Base-by-base conservation (phyloP, 2,113 vertebrate genomes). In the Strix aluco region DNA sequence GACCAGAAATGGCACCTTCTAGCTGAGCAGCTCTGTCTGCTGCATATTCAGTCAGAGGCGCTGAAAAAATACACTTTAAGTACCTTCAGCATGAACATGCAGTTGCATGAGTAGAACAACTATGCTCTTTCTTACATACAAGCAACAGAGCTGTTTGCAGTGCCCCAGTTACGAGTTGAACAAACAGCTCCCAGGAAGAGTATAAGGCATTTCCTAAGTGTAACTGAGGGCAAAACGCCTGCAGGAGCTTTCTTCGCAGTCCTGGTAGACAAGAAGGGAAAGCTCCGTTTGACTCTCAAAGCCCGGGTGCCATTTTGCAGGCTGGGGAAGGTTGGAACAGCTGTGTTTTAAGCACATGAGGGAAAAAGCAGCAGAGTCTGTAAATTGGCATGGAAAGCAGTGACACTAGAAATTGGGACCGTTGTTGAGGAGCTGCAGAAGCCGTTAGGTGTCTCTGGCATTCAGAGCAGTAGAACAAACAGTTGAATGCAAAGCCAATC, bases 11-110 rank as follows among this genome's bases (percentile, higher is more conserved):
- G 55, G 70, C 54, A 90, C 42, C 58, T 91, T 36, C n/a, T 20
- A 6, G 40, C 46, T 34, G 36, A 91, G 81, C 74, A 74, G 78
- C 54, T 82, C 46, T 77, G 52, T 20, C 61, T 69, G 59, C 57
- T 61, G 18, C 3, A 0, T 46, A 4, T 36, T 47, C 57, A 34
- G 30, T 71, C 57, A 58, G 70, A 46, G 30, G 15, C 2, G 0
- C 59, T 78, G 75, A 15, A 55, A 85, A 58, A 89, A 79, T 14
- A 17, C 7, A 6, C 49, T 79, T 25, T 11, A 75, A 90, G 79
- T 44, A 51, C 29, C 55, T 61, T 81, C 38, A 30, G 23, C 29
- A 3, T 30, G 22, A 90, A 23, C 9, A 5, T 5, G 63, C 51
- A 65, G 51, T 73, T 69, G 70, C 55, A 65, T 49, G 14, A 49